Percentiles rank a stretch among this genome's conserved stretches.
phyloP scores from a whole-genome alignment of 2,888 invertebrate genomes.

The Heliconius charithonia region DNA sequence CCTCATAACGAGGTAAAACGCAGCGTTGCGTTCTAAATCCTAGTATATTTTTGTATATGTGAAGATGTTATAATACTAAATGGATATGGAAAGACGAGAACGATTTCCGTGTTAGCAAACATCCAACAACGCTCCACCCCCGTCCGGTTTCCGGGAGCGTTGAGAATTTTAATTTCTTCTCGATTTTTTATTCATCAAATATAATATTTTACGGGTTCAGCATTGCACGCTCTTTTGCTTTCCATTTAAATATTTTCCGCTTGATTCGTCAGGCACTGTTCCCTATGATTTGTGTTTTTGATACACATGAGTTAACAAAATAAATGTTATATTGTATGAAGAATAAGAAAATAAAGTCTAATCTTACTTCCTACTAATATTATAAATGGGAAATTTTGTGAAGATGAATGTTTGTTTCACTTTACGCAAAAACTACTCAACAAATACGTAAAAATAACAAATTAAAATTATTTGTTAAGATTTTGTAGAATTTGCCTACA shows the following conservation, averaged over 20 bases:
- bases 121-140: slow-evolving; percentile 68
- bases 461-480: no score
- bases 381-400: no score
- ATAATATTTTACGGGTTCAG: slow-evolving; percentile 76
- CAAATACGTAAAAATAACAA: no score
- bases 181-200: slow-evolving; percentile 61
- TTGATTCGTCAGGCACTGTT: slow-evolving; percentile 79
- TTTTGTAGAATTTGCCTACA: no score
- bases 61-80: background rate
- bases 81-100: slow-evolving; percentile 51
- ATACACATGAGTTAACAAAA: slow-evolving; percentile 57
- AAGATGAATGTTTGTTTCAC: no score
- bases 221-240: slow-evolving; percentile 76
- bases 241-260: slow-evolving; percentile 82
- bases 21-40: background rate
- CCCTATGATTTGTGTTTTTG: slow-evolving; percentile 71
- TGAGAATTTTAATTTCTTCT: slow-evolving; percentile 71
- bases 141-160: slow-evolving; percentile 66
- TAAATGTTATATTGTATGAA: slow-evolving; percentile 10
- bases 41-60: background rate
- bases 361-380: no score
- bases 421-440: no score
- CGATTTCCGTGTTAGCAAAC: slow-evolving; percentile 66
- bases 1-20: background rate
- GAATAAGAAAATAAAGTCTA: background rate